Percentiles rank a stretch among this genome's conserved stretches.
Conservation (phyloP, 2,888 invertebrate genomes). For the Chouioia cunea region DNA sequence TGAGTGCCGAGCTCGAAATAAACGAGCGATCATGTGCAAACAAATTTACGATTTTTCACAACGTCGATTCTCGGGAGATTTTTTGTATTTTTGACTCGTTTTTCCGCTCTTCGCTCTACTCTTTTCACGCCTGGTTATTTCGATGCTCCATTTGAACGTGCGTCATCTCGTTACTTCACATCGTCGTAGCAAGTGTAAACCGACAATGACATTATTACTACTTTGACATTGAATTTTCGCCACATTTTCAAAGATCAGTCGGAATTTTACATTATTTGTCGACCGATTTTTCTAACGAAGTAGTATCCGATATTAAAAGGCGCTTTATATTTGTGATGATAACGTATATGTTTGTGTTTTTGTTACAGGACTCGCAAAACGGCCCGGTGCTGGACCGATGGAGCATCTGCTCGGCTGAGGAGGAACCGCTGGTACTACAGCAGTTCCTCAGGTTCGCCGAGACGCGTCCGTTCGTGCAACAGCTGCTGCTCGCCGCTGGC, state of each 20-base stretch:
- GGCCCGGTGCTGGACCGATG: slow-evolving; percentile 86
- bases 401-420: slow-evolving; percentile 86
- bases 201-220: too few relatives aligned
- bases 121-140: slow-evolving; percentile 8
- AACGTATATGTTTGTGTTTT: slow-evolving; percentile 48
- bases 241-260: too few relatives aligned
- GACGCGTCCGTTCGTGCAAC: slow-evolving; percentile 85
- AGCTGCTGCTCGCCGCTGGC: slow-evolving; percentile 73
- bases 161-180: background rate
- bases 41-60: slow-evolving; percentile 42
- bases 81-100: slow-evolving; percentile 11
- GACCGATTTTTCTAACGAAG: too few relatives aligned
- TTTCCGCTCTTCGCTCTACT: slow-evolving; percentile 19
- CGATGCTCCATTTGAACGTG: background rate
- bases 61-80: background rate
- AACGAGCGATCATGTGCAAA: slow-evolving; percentile 28
- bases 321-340: too few relatives aligned
- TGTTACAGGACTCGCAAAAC: slow-evolving; percentile 84
- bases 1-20: slow-evolving; percentile 42
- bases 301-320: too few relatives aligned
- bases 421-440: slow-evolving; percentile 91
- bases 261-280: too few relatives aligned
- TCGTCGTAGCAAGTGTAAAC: too few relatives aligned
- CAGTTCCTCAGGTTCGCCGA: slow-evolving; percentile 92
- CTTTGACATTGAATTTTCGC: too few relatives aligned